Percentiles rank a stretch among this genome's conserved stretches.
Evolutionary conservation across 2,888 invertebrate genomes (phyloP).

Genomic region (Ceraclea dissimilis): DNA sequence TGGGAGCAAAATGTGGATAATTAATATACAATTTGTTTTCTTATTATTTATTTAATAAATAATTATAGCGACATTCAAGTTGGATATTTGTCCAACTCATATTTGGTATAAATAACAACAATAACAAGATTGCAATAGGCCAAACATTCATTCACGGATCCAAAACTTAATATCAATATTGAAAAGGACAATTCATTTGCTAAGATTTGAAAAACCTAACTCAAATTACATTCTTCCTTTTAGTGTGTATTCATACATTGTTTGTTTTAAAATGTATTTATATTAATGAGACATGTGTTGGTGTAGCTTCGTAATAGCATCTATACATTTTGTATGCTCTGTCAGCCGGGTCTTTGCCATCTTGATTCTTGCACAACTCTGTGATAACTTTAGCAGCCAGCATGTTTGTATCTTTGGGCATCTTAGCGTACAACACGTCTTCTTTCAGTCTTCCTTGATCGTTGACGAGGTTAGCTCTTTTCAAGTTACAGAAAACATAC

Average conservation of each 20-base stretch:
- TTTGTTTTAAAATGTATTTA: slow-evolving; percentile 4
- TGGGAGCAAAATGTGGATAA: no score
- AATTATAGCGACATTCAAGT: no score
- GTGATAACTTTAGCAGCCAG: slow-evolving; percentile 36
- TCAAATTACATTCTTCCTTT: not conserved
- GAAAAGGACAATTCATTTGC: not conserved
- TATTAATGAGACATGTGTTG: slow-evolving; percentile 32
- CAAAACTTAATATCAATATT: no score
- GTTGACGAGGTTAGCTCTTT: slow-evolving; percentile 37
- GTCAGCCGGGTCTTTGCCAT: slow-evolving; percentile 37
- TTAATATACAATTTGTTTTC: no score
- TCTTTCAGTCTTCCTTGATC: slow-evolving; percentile 39
- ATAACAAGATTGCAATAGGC: no score
- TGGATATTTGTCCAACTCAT: no score
- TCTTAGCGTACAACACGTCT: slow-evolving; percentile 37
- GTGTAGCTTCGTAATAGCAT: slow-evolving; percentile 39
- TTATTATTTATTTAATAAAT: no score
- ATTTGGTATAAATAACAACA: no score
- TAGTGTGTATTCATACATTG: not conserved
- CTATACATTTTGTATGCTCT: slow-evolving; percentile 40
- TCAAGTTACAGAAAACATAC: slow-evolving; percentile 43
- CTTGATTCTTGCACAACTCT: slow-evolving; percentile 37
- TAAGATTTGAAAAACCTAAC: not conserved
- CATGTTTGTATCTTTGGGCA: slow-evolving; percentile 38
- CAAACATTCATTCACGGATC: no score